Base-by-base conservation (phyloP, 2,113 vertebrate species). In the Cyanistes caeruleus region DNA sequence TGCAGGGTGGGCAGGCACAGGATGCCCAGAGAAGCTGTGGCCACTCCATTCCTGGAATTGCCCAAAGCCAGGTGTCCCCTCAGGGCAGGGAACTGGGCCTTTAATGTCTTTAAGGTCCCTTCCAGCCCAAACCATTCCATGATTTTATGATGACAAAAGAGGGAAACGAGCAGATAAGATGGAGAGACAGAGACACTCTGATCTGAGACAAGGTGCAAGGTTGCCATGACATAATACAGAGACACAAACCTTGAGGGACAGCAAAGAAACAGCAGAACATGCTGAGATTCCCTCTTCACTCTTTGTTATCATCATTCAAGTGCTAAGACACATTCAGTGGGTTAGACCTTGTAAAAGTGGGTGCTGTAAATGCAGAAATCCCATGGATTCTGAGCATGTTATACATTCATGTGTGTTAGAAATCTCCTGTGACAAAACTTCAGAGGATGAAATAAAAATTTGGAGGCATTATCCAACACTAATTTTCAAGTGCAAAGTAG, bases 171-270 rank as follows among this genome's bases (percentile, higher is more conserved):
- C n/a, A 87, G 19, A 39, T 33, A 24, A 53, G 19, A 39, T 16
- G 18, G 48, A 63, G 48, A 67, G 44, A 7, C 33, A 82, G 67
- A 72, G 64, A 79, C 18, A 2, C 1, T 27, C 33, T 35, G 44
- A 14, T 39, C 49, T 73, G 79, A 56, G 62, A 56, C 23, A 35
- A 52, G 35, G 52, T 30, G 30, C 15, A 1, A 22, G 25, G 3
- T 9, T 67, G 13, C 44, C 24, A 11, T 14, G n/a, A 23, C 2
- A 18, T 3, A 13, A 24, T 5, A 10, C 1, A 31, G 4, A 69
- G 25, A 51, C 22, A 62, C 22, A 77, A 56, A 75, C 39, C 35
- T 44, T 35, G 35, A 60, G 39, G n/a, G 15, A 20, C 20, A 73
- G 41, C 37, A 74, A 83, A 74, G 80, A n/a, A 89, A 65, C 28